phyloP scores from a whole-genome alignment of 2,113 vertebrate genomes.

The Egretta garzetta region DNA sequence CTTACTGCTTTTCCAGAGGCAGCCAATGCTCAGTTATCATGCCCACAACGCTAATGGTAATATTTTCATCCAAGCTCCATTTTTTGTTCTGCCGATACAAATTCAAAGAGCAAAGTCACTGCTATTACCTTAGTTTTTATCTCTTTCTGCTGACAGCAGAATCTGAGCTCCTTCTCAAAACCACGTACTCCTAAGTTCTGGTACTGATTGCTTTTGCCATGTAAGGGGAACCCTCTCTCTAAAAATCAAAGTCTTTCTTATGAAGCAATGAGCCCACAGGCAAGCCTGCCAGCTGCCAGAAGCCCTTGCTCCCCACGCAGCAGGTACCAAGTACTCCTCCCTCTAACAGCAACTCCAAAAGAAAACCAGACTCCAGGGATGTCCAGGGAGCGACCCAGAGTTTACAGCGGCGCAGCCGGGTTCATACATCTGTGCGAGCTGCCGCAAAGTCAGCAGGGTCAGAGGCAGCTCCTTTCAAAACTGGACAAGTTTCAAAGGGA shows the following conservation, averaged over 20 bases:
- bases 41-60: not conserved
- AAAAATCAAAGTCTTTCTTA: not conserved
- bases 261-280: not conserved
- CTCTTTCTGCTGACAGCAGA: not conserved
- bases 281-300: not conserved
- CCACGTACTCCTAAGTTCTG: not conserved
- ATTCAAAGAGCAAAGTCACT: not conserved
- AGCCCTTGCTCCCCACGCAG: not conserved
- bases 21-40: not conserved
- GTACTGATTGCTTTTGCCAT: not conserved
- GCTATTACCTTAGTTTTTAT: not conserved
- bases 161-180: not conserved
- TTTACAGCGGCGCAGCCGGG: accelerated
- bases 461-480: not conserved
- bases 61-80: not conserved
- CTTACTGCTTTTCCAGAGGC: not conserved
- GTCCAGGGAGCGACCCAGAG: not conserved
- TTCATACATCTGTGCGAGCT: not conserved
- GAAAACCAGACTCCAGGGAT: not conserved
- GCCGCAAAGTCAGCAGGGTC: accelerated
- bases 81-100: not conserved
- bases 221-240: not conserved
- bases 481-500: not conserved
- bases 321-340: not conserved
- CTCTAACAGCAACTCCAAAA: not conserved